Evolutionary conservation across 1,140 invertebrate genomes (phyloP).

Genomic region (Aphaenogaster floridana): DNA sequence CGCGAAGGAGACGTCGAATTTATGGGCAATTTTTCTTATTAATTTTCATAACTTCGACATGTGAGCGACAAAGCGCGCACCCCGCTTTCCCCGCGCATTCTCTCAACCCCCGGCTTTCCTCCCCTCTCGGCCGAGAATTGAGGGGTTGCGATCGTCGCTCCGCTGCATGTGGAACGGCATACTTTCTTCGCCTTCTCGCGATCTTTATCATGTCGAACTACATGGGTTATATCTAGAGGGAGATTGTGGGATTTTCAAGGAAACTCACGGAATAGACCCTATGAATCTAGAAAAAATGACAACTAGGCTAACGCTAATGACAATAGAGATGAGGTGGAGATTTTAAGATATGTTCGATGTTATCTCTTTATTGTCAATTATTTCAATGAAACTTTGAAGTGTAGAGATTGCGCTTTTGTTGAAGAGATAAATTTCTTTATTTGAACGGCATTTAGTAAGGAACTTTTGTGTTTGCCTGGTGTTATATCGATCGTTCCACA

Average conservation of each 20-base stretch:
- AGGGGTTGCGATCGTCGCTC: neutral
- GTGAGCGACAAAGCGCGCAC: constrained; percentile 80
- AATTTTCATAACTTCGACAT: constrained; percentile 87
- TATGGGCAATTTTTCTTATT: constrained; percentile 87
- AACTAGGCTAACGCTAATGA: constrained; percentile 12
- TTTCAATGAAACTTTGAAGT: neutral
- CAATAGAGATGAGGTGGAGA: neutral
- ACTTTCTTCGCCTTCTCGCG: constrained; percentile 35
- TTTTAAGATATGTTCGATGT: neutral
- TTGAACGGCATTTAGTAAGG: neutral
- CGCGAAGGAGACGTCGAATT: constrained; percentile 80
- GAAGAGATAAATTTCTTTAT: neutral
- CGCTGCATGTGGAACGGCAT: constrained; percentile 32
- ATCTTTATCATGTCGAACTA: constrained; percentile 48
- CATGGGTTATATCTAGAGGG: constrained; percentile 24
- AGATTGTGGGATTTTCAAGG: constrained; percentile 42
- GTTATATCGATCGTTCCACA: neutral
- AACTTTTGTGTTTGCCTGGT: neutral
- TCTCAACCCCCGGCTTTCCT: neutral
- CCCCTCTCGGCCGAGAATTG: neutral
- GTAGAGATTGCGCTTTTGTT: neutral
- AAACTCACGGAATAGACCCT: neutral
- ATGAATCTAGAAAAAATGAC: neutral
- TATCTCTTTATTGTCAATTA: neutral
- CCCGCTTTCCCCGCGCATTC: neutral